Conservation (phyloP, 1,140 invertebrate species). For the Panagrolaimus sp. region DNA sequence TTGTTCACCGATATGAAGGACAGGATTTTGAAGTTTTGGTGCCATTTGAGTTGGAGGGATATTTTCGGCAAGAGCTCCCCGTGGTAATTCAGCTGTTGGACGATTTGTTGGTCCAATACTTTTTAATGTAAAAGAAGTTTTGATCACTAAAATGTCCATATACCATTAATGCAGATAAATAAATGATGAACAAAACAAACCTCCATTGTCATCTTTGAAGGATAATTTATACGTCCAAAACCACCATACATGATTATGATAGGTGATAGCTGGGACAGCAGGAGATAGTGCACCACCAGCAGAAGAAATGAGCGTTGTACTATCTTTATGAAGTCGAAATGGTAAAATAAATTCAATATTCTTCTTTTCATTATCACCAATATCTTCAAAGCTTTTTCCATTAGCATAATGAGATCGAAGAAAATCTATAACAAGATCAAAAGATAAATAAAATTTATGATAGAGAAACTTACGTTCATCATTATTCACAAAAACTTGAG, state of each 20-base stretch:
- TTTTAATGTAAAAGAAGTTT: not conserved
- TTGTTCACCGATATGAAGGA: not conserved
- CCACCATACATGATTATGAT: constrained; percentile 8
- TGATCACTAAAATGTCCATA: not conserved
- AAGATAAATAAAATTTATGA: not conserved
- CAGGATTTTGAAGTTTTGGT: not conserved
- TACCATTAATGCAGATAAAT: not conserved
- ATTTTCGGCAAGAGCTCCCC: constrained; percentile 9
- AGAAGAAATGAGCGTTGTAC: not conserved
- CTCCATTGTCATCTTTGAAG: not conserved
- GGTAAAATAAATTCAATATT: not conserved
- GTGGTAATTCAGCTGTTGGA: not conserved
- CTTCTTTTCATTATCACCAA: not conserved
- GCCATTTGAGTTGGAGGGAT: constrained; percentile 2
- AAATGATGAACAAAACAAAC: not conserved
- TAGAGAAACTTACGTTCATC: not conserved
- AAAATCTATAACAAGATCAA: not conserved
- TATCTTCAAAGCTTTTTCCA: not conserved
- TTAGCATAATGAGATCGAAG: not conserved
- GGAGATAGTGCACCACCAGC: not conserved
- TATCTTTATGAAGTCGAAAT: constrained; percentile 4
- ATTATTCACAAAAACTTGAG: not conserved
- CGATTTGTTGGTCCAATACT: not conserved
- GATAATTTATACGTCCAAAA: not conserved
- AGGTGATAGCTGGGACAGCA: not conserved